phyloP scores from a whole-genome alignment of 2,797 vertebrate species.

The Pseudopleuronectes americanus region DNA sequence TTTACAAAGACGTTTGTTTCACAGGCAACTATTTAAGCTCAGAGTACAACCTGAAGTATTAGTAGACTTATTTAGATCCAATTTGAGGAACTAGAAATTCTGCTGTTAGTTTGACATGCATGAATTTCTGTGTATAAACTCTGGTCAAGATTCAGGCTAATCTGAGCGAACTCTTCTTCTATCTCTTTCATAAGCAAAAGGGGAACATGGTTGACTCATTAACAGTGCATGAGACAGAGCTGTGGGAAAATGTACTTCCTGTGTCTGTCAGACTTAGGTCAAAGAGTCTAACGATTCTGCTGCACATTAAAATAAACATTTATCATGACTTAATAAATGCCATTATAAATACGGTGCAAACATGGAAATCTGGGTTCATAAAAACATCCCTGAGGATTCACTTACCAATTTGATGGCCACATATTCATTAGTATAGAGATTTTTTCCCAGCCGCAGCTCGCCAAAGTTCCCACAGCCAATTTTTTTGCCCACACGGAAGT shows the following conservation, averaged over 20 bases:
- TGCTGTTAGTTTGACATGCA: constrained; percentile 6
- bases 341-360: neutral
- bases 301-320: constrained; percentile 1
- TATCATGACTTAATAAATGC: neutral
- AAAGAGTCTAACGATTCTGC: constrained; percentile 22
- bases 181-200: constrained; percentile 42
- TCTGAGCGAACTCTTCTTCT: constrained; percentile 10
- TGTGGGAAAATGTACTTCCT: constrained; percentile 51
- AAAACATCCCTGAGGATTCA: constrained; percentile 25
- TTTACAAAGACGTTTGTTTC: neutral
- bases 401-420: constrained; percentile 99
- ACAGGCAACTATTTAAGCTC: neutral
- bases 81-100: neutral
- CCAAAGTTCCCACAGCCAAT: constrained; percentile 99
- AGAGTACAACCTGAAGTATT: neutral
- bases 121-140: neutral
- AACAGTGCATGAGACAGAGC: constrained; percentile 30
- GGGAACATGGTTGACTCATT: constrained; percentile 49
- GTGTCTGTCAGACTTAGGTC: constrained; percentile 32
- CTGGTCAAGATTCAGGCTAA: neutral
- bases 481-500: constrained; percentile 99
- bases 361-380: constrained; percentile 2
- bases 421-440: constrained; percentile 98
- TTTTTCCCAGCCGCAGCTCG: constrained; percentile 97
- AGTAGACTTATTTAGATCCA: neutral